Evolutionary conservation across 2,113 vertebrate genomes (phyloP).

Genomic region (Ciconia stormi): DNA sequence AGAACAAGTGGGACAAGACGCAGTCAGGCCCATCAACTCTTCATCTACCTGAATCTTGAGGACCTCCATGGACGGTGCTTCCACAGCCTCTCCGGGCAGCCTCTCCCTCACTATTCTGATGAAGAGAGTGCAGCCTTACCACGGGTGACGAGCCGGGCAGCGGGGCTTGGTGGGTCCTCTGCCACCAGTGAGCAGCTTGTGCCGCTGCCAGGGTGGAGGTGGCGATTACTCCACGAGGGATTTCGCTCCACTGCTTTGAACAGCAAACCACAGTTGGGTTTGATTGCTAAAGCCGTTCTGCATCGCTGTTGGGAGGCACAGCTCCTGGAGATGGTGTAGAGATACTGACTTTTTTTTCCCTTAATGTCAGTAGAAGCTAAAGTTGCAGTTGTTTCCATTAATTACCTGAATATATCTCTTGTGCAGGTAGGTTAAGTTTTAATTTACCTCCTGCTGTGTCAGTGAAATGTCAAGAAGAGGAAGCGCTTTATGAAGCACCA

Average conservation of each 20-base stretch:
- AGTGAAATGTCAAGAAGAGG: conserved; percentile 55
- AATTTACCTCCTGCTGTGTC: conserved; percentile 50
- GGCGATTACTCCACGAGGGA: neutral
- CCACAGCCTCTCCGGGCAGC: neutral
- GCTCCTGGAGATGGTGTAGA: neutral
- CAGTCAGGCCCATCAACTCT: neutral
- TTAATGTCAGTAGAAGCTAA: neutral
- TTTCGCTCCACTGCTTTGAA: neutral
- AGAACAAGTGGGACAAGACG: neutral
- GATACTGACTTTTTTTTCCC: neutral
- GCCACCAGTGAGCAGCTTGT: neutral
- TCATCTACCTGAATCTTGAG: neutral
- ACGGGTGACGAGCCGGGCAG: rapidly evolving
- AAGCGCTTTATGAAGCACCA: neutral
- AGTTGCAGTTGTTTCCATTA: conserved; percentile 23
- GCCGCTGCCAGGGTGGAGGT: neutral
- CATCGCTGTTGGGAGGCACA: neutral
- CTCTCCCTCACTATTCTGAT: neutral
- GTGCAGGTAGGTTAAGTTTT: conserved; percentile 21
- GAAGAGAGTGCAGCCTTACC: neutral
- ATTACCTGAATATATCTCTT: conserved; percentile 35
- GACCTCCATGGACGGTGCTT: neutral
- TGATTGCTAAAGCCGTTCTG: neutral
- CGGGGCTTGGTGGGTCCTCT: neutral
- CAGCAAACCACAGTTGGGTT: neutral